These are phyloP conservation scores for Paracentrotus lividus DNA, from an alignment of 53 echinoderm and acorn worm species.

Conservation along the genomic window DNA sequence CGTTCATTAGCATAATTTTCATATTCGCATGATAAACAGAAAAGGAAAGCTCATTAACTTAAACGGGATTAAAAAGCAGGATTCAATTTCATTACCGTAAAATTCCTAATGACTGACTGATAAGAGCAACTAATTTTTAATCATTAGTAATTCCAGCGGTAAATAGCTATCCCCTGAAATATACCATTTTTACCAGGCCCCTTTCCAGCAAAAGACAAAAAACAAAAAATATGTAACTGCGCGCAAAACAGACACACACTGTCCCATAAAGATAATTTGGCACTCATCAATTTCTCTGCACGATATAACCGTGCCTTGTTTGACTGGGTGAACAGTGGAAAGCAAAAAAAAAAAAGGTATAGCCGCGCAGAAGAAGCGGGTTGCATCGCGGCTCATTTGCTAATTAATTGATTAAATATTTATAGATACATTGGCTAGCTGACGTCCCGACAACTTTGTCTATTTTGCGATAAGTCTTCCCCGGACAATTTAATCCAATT, in stretches of 20 bases:
- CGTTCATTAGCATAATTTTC: not conserved
- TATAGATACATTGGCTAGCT: constrained; percentile 44
- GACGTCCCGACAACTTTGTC: constrained; percentile 63
- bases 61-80: not conserved
- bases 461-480: constrained; percentile 57
- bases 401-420: constrained; percentile 72
- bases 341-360: not conserved
- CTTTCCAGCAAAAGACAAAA: not conserved
- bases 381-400: constrained; percentile 52
- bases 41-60: not conserved
- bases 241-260: not conserved
- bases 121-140: not conserved
- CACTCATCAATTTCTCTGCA: not conserved
- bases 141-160: constrained; percentile 29
- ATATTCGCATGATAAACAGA: not conserved
- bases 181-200: not conserved
- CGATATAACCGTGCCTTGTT: not conserved
- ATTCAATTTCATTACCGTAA: not conserved
- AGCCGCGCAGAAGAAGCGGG: not conserved
- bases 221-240: too few species aligned
- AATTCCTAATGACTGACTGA: not conserved
- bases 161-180: not conserved
- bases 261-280: constrained; percentile 29
- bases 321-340: not conserved
- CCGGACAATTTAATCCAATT: constrained; percentile 72